These are phyloP conservation scores for Puntigrus tetrazona DNA, from an alignment of 2,113 vertebrate species.

Conservation along the genomic window DNA sequence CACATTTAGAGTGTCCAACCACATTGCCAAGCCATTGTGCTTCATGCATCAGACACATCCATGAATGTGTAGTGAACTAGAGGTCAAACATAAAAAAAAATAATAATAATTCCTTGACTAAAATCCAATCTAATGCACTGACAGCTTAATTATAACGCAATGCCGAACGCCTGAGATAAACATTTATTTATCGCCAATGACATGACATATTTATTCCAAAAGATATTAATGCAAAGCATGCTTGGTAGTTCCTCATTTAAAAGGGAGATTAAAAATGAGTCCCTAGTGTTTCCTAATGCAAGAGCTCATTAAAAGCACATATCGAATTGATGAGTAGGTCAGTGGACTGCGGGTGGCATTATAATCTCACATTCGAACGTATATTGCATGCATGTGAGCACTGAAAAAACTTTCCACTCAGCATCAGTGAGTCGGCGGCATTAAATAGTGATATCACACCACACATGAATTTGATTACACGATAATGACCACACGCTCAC, in stretches of 20 bases:
- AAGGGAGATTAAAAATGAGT: neutral
- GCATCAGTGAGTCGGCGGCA: neutral
- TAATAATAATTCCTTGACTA: neutral
- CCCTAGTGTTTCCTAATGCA: neutral
- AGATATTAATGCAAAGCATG: neutral
- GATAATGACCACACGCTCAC: slow-evolving; percentile 44
- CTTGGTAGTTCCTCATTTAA: neutral
- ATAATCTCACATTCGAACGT: neutral
- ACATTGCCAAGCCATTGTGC: no score
- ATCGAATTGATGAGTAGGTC: slow-evolving; percentile 1
- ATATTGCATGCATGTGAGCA: neutral
- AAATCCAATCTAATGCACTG: neutral
- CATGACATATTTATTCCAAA: slow-evolving; percentile 1
- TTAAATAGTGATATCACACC: slow-evolving; percentile 36
- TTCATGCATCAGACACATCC: neutral
- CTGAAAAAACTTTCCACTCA: neutral
- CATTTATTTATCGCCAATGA: neutral
- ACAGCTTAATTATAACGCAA: neutral
- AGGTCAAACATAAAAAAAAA: neutral
- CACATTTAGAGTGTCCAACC: neutral
- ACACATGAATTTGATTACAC: slow-evolving; percentile 48
- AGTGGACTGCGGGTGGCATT: neutral
- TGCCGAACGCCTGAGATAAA: neutral
- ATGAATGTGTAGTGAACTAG: neutral
- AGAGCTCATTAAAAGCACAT: slow-evolving; percentile 18